Conservation (phyloP, 2,797 vertebrate genomes). For the Peromyscus melanophrys region DNA sequence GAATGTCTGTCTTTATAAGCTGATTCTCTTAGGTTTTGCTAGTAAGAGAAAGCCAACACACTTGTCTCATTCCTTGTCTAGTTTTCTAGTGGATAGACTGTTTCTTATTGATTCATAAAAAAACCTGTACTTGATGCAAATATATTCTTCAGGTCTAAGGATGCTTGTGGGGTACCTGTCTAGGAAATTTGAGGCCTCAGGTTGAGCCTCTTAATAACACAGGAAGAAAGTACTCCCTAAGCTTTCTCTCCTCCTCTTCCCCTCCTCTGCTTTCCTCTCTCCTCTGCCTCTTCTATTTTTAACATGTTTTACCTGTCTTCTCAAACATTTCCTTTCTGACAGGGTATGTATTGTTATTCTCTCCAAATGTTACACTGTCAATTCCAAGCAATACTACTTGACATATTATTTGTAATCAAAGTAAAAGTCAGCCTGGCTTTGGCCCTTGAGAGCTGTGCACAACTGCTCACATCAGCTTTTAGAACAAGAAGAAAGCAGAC, state of each 20-base stretch:
- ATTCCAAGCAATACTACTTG: not conserved
- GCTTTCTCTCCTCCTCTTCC: too few species aligned
- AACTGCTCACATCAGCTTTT: slow-evolving; percentile 27
- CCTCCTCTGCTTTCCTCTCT: not conserved
- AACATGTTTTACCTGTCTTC: slow-evolving; percentile 38
- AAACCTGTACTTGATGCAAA: slow-evolving; percentile 22
- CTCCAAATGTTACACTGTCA: not conserved
- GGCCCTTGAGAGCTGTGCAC: slow-evolving; percentile 26
- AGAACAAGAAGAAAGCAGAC: slow-evolving; percentile 35
- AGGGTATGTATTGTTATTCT: not conserved
- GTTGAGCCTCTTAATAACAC: not conserved
- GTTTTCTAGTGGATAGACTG: slow-evolving; percentile 20
- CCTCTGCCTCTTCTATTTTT: not conserved
- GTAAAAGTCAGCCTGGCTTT: slow-evolving; percentile 49
- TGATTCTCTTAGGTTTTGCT: not conserved
- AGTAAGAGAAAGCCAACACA: not conserved
- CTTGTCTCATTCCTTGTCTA: not conserved
- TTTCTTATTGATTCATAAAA: slow-evolving; percentile 22
- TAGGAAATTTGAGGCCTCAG: not conserved
- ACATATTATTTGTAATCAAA: slow-evolving; percentile 42
- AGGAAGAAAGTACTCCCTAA: not conserved
- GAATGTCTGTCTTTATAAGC: not conserved
- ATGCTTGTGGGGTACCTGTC: not conserved
- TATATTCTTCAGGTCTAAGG: slow-evolving; percentile 14
- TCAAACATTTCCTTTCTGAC: not conserved